Evolutionary conservation across 2,888 invertebrate genomes (phyloP).

Genomic region (Drosophila bunnanda): DNA sequence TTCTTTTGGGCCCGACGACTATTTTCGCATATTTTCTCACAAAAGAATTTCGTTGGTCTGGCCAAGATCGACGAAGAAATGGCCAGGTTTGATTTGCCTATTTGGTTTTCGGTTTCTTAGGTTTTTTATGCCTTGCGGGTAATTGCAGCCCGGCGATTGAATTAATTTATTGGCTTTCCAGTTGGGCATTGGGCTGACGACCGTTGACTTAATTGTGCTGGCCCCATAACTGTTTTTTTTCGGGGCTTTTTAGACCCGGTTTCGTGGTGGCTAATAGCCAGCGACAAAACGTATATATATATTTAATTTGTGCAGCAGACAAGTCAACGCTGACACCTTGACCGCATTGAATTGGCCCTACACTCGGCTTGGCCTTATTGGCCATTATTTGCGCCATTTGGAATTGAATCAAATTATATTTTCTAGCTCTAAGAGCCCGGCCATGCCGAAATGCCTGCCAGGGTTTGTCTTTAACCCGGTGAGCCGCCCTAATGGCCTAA

Average conservation of each 20-base stretch:
- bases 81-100: conserved; percentile 40
- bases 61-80: conserved; percentile 20
- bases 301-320: conserved; percentile 43
- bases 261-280: conserved; percentile 63
- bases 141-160: conserved; percentile 70
- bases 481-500: no score
- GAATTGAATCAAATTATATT: conserved; percentile 58
- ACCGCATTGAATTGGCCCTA: conserved; percentile 67
- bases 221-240: conserved; percentile 60
- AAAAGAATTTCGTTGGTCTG: conserved; percentile 68
- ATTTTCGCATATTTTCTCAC: conserved; percentile 78
- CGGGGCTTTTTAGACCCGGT: conserved; percentile 53
- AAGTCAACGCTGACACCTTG: conserved; percentile 66
- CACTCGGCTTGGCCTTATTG: conserved; percentile 62
- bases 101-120: conserved; percentile 38
- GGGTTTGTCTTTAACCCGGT: conserved; percentile 33
- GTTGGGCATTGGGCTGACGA: conserved; percentile 46
- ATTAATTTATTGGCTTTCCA: conserved; percentile 71
- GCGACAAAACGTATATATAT: conserved; percentile 53
- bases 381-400: conserved; percentile 60
- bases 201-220: conserved; percentile 74
- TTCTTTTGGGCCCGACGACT: conserved; percentile 62
- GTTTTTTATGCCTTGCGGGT: conserved; percentile 53
- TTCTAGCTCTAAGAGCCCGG: conserved; percentile 53
- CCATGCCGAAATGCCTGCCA: conserved; percentile 60